Evolutionary conservation across 2,113 vertebrate species (phyloP).

Genomic region (Psilopogon haemacephalus): DNA sequence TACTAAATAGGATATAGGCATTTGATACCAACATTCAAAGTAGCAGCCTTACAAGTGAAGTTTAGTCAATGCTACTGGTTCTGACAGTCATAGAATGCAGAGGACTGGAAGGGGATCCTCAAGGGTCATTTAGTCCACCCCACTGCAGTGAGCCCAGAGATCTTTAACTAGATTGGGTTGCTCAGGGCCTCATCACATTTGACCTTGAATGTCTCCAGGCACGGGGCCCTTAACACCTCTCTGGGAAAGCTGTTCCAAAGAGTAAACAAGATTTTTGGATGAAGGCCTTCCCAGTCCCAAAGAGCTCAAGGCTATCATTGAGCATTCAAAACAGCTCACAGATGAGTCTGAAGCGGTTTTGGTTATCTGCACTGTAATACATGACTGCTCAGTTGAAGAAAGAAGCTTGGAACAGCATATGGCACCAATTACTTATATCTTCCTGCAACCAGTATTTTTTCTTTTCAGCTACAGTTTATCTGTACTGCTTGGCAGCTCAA

Average conservation of each 20-base stretch:
- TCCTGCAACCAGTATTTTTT: neutral
- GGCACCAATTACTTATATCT: neutral
- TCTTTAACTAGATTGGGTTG: too few relatives aligned
- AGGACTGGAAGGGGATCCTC: too few relatives aligned
- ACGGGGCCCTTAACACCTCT: too few relatives aligned
- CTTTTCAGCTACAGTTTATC: neutral
- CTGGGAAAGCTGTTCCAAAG: too few relatives aligned
- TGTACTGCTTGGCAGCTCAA: slow-evolving; percentile 22
- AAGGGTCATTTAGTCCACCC: too few relatives aligned
- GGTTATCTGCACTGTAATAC: neutral
- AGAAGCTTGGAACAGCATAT: neutral
- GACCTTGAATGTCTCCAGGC: too few relatives aligned
- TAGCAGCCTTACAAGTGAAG: fast-evolving
- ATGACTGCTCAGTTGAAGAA: neutral
- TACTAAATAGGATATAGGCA: neutral
- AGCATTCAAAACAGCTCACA: neutral
- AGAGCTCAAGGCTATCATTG: neutral
- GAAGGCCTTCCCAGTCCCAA: neutral
- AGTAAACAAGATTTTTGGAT: neutral
- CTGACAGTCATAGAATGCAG: neutral
- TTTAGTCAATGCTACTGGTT: neutral
- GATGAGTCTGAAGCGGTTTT: neutral
- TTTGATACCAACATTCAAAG: neutral
- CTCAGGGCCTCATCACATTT: too few relatives aligned
- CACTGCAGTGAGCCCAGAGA: too few relatives aligned